These are phyloP conservation scores for Pseudomyrmex pallidus DNA, from an alignment of 1,140 invertebrate genomes.

Conservation along the genomic window DNA sequence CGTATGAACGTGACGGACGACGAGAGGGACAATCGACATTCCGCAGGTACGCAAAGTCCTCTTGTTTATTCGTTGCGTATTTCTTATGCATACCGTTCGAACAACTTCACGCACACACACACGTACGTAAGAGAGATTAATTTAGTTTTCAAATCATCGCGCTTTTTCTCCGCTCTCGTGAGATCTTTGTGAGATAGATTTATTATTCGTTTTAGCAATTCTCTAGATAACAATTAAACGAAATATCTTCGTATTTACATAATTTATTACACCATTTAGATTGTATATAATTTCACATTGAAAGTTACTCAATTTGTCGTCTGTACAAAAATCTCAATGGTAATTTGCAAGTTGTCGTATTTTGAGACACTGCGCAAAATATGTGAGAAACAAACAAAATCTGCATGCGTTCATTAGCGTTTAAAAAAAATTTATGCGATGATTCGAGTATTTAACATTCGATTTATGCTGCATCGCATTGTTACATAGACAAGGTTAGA, in stretches of 20 bases:
- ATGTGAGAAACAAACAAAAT: neutral
- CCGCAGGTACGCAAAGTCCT: conserved; percentile 78
- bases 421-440: conserved; percentile 11
- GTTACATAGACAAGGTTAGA: neutral
- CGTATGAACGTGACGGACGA: conserved; percentile 91
- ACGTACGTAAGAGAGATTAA: too few relatives aligned
- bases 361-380: neutral
- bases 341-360: conserved; percentile 1
- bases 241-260: neutral
- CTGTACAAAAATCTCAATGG: neutral
- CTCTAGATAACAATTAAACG: neutral
- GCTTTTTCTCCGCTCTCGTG: neutral
- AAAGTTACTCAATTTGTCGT: neutral
- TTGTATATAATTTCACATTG: too few relatives aligned
- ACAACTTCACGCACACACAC: too few relatives aligned
- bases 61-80: neutral
- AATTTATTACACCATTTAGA: too few relatives aligned
- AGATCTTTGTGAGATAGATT: neutral
- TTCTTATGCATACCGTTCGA: neutral
- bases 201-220: neutral
- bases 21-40: conserved; percentile 86
- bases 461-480: conserved; percentile 1
- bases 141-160: neutral
- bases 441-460: conserved; percentile 2
- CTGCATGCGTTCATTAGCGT: neutral